phyloP scores from a whole-genome alignment of 2,797 vertebrate genomes.

The Catharus ustulatus region DNA sequence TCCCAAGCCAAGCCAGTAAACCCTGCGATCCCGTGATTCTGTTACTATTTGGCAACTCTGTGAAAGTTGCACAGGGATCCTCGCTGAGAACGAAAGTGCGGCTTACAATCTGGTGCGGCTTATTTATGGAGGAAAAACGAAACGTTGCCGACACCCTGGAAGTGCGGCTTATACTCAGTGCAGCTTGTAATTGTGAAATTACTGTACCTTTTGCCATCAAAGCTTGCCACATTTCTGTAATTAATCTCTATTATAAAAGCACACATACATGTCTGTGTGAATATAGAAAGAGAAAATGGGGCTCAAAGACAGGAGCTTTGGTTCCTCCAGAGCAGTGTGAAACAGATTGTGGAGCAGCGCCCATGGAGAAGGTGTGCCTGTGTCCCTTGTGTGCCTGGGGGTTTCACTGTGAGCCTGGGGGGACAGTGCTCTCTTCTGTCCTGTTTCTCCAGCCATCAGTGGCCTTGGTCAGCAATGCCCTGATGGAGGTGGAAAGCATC shows the following conservation, averaged over 20 bases:
- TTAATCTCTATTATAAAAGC: slow-evolving; percentile 39
- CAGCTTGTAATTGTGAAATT: no score
- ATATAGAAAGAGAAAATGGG: not conserved
- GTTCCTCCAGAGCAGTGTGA: not conserved
- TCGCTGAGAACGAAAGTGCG: no score
- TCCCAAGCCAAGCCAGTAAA: no score
- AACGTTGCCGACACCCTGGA: no score
- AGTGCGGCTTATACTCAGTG: no score
- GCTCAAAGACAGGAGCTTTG: not conserved
- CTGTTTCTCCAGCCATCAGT: not conserved
- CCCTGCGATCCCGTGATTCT: no score
- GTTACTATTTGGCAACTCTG: no score
- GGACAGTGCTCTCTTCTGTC: not conserved
- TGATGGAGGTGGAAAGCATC: not conserved
- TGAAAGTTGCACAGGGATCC: no score
- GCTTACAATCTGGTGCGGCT: no score
- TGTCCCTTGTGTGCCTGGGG: not conserved
- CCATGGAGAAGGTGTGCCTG: not conserved
- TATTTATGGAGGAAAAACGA: no score
- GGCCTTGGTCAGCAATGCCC: not conserved
- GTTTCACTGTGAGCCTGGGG: not conserved
- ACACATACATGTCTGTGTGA: not conserved
- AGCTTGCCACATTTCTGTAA: slow-evolving; percentile 21
- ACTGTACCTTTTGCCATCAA: not conserved
- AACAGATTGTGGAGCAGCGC: not conserved